These are phyloP conservation scores for Glomeris marginata DNA, from an alignment of 2,888 invertebrate species.

Conservation along the genomic window DNA sequence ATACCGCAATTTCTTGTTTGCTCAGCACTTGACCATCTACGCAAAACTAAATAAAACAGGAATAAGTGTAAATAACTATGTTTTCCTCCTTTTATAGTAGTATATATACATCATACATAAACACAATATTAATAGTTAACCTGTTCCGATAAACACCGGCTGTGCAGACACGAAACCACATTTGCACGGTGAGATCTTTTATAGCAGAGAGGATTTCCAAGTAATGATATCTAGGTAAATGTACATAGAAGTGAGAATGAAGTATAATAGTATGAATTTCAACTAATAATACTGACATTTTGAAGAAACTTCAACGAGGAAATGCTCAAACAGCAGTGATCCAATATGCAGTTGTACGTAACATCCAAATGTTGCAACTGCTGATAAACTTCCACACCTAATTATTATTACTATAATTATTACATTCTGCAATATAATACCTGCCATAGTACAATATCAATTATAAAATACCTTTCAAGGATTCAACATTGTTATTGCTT, in stretches of 20 bases:
- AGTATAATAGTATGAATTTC: no score
- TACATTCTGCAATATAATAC: not conserved
- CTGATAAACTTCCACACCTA: conserved; percentile 38
- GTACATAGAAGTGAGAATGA: conserved; percentile 40
- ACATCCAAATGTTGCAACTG: conserved; percentile 44
- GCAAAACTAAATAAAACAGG: conserved; percentile 1
- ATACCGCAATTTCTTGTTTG: conserved; percentile 7
- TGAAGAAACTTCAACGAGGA: not conserved
- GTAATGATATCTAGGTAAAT: conserved; percentile 40
- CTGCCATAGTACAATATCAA: not conserved
- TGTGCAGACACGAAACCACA: conserved; percentile 41
- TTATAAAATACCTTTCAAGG: conserved; percentile 34
- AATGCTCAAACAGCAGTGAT: conserved; percentile 30
- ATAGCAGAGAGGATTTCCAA: conserved; percentile 46
- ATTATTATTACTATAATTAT: conserved; percentile 3
- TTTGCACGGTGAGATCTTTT: conserved; percentile 43
- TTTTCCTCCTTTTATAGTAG: no score
- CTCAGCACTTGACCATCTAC: conserved; percentile 5
- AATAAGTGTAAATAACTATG: no score
- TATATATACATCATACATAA: no score
- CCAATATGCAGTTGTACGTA: conserved; percentile 45
- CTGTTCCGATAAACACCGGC: conserved; percentile 37
- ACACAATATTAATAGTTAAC: conserved; percentile 20
- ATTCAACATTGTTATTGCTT: conserved; percentile 48
- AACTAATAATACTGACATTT: not conserved